Evolutionary conservation across 2,797 vertebrate genomes (phyloP), one percentile per base, ranked within the genome.

Genomic region (Crenuchus spilurus): DNA sequence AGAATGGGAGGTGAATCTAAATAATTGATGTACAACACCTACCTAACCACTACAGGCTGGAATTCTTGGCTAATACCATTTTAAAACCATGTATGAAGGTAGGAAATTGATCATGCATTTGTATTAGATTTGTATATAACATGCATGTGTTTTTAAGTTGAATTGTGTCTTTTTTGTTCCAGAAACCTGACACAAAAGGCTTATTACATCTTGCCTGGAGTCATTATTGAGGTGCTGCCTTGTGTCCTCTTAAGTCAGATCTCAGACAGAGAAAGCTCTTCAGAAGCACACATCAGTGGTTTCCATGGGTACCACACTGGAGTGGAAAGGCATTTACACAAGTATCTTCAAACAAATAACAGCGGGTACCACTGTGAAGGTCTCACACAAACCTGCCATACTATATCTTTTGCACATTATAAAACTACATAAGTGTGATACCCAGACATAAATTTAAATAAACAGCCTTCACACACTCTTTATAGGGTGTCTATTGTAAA

Each of bases 251-350:
- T 71, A 62, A 63, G 60, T 52, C 67, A 41, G 68, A 75, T 64
- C 74, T 71, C 61, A 49, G 55, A 68, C 51, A 64, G 48, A 33
- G 70, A 71, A 77, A 37, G 68, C 44, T 72, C 67, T 77, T 62
- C 49, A 75, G 62, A 66, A 44, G 62, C 61, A 57, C 70, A 75
- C 33, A 76, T 71, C 62, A 69, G 58, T 70, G 31, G 80, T 82
- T 82, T 74, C 77, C 80, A 80, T 82, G 77, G 63, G 58, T 71
- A 80, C 72, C 37, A 74, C 67, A 63, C 70, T 75, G 61, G 44
- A 16, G 26, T 77, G 57, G 70, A 67, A 71, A 77, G 51, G 62
- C 70, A 72, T 75, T 64, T 72, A 44, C 49, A 65, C 41, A 39
- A 67, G 57, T 20, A 26, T 55, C 72, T 63, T 65, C 26, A 74